These are phyloP conservation scores for Drosophila diplacantha DNA, from an alignment of 2,888 invertebrate species.

Conservation along the genomic window DNA sequence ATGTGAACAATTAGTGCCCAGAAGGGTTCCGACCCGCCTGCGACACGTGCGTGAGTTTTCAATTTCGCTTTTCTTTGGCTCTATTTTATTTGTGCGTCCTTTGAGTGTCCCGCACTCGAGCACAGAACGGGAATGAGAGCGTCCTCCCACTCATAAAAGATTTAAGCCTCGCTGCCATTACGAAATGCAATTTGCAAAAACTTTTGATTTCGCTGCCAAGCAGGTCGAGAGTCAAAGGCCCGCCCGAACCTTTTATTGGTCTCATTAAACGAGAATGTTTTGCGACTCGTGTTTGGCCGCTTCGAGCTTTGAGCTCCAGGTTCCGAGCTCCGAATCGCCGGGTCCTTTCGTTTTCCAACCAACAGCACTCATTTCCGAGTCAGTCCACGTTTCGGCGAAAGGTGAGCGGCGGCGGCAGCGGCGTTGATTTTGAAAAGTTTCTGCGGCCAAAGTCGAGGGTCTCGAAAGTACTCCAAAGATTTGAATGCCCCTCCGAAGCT, in stretches of 20 bases:
- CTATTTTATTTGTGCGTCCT: constrained; percentile 17
- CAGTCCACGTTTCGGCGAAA: constrained; percentile 57
- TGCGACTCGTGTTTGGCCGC: constrained; percentile 27
- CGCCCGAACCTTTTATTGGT: constrained; percentile 63
- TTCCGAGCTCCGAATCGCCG: constrained; percentile 9
- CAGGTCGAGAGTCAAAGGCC: constrained; percentile 31
- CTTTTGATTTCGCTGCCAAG: constrained; percentile 63
- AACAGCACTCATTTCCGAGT: constrained; percentile 47
- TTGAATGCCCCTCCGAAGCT: constrained; percentile 65
- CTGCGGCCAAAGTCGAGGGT: constrained; percentile 24
- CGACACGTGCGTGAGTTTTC: constrained; percentile 68
- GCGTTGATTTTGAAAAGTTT: constrained; percentile 68
- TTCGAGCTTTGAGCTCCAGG: constrained; percentile 7
- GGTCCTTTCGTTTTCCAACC: constrained; percentile 58
- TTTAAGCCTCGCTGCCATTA: constrained; percentile 66
- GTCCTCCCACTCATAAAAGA: constrained; percentile 62
- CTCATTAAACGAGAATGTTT: constrained; percentile 69
- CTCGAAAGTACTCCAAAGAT: constrained; percentile 45
- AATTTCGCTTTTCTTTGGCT: constrained; percentile 56
- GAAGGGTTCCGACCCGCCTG: constrained; percentile 59
- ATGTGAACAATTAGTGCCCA: constrained; percentile 60
- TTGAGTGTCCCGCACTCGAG: constrained; percentile 16
- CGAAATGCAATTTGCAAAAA: constrained; percentile 69
- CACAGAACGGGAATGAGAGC: constrained; percentile 13
- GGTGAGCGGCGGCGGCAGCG: constrained; percentile 41